Evolutionary conservation across 2,797 vertebrate genomes (phyloP).

Genomic region (Bradypodion pumilum): DNA sequence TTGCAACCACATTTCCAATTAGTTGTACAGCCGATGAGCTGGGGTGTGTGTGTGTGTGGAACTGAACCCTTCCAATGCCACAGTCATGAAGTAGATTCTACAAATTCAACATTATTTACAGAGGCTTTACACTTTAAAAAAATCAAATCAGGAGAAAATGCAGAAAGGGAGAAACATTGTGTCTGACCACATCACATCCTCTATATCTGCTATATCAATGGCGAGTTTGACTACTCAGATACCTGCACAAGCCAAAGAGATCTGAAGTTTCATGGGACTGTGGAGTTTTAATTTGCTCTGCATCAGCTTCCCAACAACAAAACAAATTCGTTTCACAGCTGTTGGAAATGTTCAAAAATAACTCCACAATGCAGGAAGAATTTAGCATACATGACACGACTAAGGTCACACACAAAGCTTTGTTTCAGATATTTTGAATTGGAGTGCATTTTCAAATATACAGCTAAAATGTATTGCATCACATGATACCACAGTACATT

Average conservation of each 20-base stretch:
- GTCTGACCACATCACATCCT: not conserved
- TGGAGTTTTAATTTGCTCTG: not conserved
- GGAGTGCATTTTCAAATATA: not conserved
- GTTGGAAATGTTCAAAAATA: not conserved
- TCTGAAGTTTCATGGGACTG: not conserved
- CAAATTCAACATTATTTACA: not conserved
- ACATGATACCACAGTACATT: not conserved
- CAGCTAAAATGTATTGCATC: not conserved
- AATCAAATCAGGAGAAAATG: no score
- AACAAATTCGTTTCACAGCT: conserved; percentile 9
- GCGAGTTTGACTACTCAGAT: not conserved
- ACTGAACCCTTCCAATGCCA: not conserved
- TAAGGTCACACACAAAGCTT: not conserved
- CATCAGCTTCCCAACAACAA: not conserved
- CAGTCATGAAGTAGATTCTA: no score
- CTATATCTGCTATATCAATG: not conserved
- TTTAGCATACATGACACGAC: not conserved
- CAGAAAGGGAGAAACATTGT: not conserved
- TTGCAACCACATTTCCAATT: no score
- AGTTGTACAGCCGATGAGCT: not conserved
- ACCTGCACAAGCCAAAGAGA: not conserved
- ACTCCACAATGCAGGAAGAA: not conserved
- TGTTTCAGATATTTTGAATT: not conserved
- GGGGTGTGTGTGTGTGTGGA: no score
- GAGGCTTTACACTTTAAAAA: not conserved